A percentile compares a stretch with the other conserved stretches of the same genome.
phyloP scores from a whole-genome alignment of 2,113 vertebrate species.

The Phycodurus eques region DNA sequence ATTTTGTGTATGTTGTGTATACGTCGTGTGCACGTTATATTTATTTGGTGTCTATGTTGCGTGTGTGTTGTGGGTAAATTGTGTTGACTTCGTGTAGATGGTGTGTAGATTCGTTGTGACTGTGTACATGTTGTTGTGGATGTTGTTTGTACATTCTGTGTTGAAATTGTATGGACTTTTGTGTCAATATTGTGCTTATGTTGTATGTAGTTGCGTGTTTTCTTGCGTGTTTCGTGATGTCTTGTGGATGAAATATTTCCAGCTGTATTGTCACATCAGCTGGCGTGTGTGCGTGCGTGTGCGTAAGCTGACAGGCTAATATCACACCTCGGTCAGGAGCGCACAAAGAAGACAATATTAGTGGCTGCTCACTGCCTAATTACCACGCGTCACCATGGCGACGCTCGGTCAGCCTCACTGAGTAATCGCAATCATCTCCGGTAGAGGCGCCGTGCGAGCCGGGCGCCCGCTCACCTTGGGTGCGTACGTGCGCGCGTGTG shows the following conservation, averaged over 20 bases:
- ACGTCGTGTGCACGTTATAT: too few species aligned
- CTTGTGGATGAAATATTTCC: not conserved
- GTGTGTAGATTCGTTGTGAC: too few species aligned
- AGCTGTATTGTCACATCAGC: not conserved
- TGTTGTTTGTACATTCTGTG: not conserved
- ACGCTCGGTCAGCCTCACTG: slow-evolving; percentile 61
- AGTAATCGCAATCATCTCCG: slow-evolving; percentile 74
- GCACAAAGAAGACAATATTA: slow-evolving; percentile 64
- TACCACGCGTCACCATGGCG: slow-evolving; percentile 66
- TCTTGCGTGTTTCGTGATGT: not conserved
- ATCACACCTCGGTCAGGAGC: slow-evolving; percentile 57
- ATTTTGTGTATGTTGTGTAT: too few species aligned
- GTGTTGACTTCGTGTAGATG: too few species aligned
- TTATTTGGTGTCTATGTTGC: too few species aligned
- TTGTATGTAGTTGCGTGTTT: not conserved
- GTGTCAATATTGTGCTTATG: not conserved
- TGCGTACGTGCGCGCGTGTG: slow-evolving; percentile 18
- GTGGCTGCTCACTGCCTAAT: slow-evolving; percentile 56
- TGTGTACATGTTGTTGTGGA: too few species aligned
- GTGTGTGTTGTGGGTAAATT: too few species aligned
- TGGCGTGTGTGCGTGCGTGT: not conserved
- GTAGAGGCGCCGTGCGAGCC: slow-evolving; percentile 54
- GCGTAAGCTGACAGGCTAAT: slow-evolving; percentile 59
- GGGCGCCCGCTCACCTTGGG: slow-evolving; percentile 59
- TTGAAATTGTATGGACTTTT: not conserved